These are phyloP conservation scores for Ctena decussata DNA, from an alignment of 2,888 invertebrate species.

Conservation along the genomic window DNA sequence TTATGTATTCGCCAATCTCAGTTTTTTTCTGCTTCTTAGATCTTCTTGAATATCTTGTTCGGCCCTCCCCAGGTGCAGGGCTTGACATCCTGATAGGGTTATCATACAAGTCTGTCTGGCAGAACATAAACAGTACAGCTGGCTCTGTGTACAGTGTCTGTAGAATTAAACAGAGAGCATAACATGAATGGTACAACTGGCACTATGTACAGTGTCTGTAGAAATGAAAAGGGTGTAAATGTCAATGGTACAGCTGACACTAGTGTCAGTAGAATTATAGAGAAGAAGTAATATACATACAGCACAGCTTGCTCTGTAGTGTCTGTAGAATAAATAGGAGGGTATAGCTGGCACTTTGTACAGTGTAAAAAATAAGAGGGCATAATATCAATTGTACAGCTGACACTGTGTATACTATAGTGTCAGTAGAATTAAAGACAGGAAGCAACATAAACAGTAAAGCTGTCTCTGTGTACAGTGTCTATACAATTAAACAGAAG, in stretches of 20 bases:
- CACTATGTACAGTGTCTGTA: constrained; percentile 69
- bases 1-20: constrained; percentile 48
- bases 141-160: constrained; percentile 74
- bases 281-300: too few species aligned
- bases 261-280: too few species aligned
- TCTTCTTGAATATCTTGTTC: neutral
- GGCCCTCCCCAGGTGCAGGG: neutral
- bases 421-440: too few species aligned
- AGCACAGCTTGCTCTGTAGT: too few species aligned
- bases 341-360: too few species aligned
- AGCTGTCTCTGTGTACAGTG: too few species aligned
- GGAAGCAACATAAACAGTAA: too few species aligned
- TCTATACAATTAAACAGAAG: too few species aligned
- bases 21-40: constrained; percentile 1
- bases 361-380: too few species aligned
- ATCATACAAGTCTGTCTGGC: constrained; percentile 50
- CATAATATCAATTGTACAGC: too few species aligned
- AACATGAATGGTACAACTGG: constrained; percentile 68
- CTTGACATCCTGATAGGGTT: neutral
- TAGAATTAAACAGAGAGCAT: constrained; percentile 39
- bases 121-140: constrained; percentile 63
- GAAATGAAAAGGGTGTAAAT: constrained; percentile 61
- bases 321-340: too few species aligned
- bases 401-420: too few species aligned
- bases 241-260: constrained; percentile 65